Evolutionary conservation across 2,888 invertebrate species (phyloP).

Genomic region (Caenorhabditis sp.): DNA sequence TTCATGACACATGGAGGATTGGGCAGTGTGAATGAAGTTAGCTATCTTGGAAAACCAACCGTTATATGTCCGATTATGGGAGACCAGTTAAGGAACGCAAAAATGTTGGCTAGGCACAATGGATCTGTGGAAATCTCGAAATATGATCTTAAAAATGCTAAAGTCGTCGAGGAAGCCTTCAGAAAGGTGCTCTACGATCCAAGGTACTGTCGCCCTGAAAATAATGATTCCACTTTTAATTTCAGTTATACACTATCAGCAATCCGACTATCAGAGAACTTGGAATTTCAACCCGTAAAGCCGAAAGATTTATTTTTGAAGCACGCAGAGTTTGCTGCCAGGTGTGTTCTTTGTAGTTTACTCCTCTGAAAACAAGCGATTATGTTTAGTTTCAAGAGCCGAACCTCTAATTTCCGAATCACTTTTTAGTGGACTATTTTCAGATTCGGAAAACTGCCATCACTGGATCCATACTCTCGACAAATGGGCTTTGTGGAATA

Average conservation of each 20-base stretch:
- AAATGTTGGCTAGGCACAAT: conserved; percentile 65
- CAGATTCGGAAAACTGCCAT: conserved; percentile 27
- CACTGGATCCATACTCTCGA: conserved; percentile 28
- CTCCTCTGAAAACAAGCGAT: neutral
- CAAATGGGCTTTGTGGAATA: conserved; percentile 13
- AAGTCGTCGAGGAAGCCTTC: conserved; percentile 20
- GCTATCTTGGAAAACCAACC: conserved; percentile 53
- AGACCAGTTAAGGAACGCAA: conserved; percentile 65
- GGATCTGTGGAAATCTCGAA: conserved; percentile 61
- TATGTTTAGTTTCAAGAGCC: neutral
- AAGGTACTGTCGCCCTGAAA: conserved; percentile 17
- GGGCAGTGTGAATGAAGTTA: conserved; percentile 62
- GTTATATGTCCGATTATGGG: conserved; percentile 66
- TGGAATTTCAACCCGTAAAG: conserved; percentile 43
- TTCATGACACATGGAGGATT: conserved; percentile 62
- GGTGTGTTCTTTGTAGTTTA: conserved; percentile 19
- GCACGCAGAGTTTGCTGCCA: conserved; percentile 65
- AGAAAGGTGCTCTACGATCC: conserved; percentile 58
- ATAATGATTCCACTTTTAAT: neutral
- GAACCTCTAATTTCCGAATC: too few species aligned
- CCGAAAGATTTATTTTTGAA: conserved; percentile 53
- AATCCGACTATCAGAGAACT: conserved; percentile 4
- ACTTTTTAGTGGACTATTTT: neutral
- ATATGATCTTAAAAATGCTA: conserved; percentile 38
- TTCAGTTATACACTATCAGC: conserved; percentile 31